phyloP scores from a whole-genome alignment of 2,113 vertebrate genomes.

The Stegostoma tigrinum region DNA sequence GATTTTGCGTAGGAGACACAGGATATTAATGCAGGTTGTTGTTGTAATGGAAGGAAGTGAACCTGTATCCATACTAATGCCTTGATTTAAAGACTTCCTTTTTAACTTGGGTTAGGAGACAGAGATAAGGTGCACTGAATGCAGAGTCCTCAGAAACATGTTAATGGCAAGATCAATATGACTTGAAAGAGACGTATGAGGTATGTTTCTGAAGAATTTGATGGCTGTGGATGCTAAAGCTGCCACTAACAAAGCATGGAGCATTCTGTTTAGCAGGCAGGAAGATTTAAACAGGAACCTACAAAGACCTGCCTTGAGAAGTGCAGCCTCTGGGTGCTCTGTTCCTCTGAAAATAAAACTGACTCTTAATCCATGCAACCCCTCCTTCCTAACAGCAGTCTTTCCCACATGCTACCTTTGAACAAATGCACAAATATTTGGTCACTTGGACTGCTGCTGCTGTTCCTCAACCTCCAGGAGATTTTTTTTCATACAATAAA shows the following conservation, averaged over 20 bases:
- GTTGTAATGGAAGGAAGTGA: not conserved
- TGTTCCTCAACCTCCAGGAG: not conserved
- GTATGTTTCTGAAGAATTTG: not conserved
- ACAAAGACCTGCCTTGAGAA: not conserved
- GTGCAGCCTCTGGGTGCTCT: not conserved
- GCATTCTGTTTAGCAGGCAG: not conserved
- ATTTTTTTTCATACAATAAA: not conserved
- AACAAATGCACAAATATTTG: not conserved
- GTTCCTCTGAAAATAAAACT: not conserved
- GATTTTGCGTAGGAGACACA: not conserved
- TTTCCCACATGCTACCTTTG: not conserved
- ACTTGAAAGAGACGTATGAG: not conserved
- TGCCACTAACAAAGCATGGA: not conserved
- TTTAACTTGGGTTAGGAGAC: not conserved
- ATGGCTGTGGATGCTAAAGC: not conserved
- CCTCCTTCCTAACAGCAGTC: not conserved
- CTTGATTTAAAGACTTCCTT: not conserved
- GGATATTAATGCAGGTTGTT: not conserved
- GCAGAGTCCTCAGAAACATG: not conserved
- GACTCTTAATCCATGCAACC: not conserved
- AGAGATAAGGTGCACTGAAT: not conserved
- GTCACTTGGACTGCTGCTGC: not conserved
- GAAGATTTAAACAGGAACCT: not conserved
- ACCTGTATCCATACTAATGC: not conserved
- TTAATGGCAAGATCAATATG: not conserved